These are phyloP conservation scores for Rotaria sp. DNA, from an alignment of 2,888 invertebrate genomes.

Conservation along the genomic window DNA sequence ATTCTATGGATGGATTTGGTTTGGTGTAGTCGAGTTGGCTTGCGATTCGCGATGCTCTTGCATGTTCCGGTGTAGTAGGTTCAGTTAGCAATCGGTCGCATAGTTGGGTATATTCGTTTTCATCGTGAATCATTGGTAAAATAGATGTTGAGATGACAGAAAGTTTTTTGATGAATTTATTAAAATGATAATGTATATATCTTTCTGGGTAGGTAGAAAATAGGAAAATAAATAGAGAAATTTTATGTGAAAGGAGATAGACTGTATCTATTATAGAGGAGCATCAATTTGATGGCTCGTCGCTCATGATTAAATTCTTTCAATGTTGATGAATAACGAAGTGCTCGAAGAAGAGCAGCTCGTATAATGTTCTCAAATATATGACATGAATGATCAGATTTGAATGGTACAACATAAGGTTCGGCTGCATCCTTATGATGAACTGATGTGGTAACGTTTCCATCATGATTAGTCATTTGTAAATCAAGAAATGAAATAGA, in stretches of 20 bases:
- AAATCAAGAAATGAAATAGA: background rate
- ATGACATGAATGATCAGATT: background rate
- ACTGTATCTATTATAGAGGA: background rate
- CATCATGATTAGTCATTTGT: background rate
- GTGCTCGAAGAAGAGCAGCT: background rate
- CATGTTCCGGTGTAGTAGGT: background rate
- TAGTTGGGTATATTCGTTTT: background rate
- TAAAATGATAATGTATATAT: background rate
- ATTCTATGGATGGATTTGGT: background rate
- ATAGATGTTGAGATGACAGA: background rate
- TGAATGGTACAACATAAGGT: background rate
- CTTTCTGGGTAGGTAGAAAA: background rate
- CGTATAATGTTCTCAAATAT: background rate
- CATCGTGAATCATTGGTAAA: background rate
- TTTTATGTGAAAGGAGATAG: fast-evolving
- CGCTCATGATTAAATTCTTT: background rate
- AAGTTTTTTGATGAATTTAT: background rate
- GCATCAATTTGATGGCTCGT: background rate
- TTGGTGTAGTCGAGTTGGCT: background rate
- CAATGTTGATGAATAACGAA: background rate
- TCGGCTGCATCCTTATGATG: background rate
- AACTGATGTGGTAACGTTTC: background rate
- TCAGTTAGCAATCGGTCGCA: background rate
- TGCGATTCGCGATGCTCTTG: background rate
- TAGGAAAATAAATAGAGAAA: background rate